phyloP scores from a whole-genome alignment of 2,113 vertebrate genomes.

The Nipponia nippon region DNA sequence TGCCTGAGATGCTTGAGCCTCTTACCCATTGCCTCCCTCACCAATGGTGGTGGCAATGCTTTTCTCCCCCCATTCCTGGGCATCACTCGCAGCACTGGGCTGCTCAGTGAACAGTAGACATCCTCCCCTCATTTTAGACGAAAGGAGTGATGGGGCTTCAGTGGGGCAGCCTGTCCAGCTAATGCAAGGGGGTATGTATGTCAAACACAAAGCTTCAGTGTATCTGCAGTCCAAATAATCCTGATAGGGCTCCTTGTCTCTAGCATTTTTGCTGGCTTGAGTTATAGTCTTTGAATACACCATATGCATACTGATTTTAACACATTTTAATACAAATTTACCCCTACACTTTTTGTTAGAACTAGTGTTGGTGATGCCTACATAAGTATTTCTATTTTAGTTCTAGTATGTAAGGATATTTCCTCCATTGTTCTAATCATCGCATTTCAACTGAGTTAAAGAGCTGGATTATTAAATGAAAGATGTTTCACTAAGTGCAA shows the following conservation, averaged over 20 bases:
- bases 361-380: background rate
- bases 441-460: background rate
- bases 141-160: background rate
- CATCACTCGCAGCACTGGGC: background rate
- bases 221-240: too few relatives aligned
- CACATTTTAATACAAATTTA: background rate
- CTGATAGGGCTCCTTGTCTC: background rate
- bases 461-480: background rate
- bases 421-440: background rate
- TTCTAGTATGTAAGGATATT: background rate
- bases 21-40: background rate
- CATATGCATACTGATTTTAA: background rate
- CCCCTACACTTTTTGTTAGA: background rate
- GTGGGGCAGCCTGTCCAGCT: background rate
- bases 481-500: background rate
- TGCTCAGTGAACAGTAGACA: background rate
- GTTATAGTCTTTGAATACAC: background rate
- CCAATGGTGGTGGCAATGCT: too few relatives aligned
- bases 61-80: background rate
- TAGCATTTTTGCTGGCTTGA: background rate
- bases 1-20: background rate
- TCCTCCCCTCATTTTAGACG: background rate
- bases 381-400: background rate
- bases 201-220: background rate
- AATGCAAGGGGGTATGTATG: background rate